Percentiles rank a stretch among this genome's conserved stretches.
phyloP scores from a whole-genome alignment of 37 sponge, comb jelly and placozoan genomes.

The Spongilla lacustris region DNA sequence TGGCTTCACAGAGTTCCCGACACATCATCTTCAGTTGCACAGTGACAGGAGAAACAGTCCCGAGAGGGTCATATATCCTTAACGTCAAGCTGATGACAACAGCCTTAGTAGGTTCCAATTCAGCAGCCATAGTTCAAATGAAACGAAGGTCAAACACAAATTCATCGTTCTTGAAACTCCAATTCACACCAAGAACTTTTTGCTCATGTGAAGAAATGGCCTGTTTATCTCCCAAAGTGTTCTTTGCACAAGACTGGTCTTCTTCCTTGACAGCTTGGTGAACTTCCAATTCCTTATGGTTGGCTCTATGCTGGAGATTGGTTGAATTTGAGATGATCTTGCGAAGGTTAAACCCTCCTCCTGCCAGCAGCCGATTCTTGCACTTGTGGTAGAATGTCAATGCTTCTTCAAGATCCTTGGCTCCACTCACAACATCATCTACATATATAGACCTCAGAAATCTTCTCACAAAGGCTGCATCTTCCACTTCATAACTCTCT shows the following conservation, averaged over 20 bases:
- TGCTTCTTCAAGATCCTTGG: neutral
- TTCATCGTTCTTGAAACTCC: conserved; percentile 4
- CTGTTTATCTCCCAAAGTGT: conserved; percentile 4
- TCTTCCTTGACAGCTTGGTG: neutral
- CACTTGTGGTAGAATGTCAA: neutral
- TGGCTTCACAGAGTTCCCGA: neutral
- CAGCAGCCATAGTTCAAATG: neutral
- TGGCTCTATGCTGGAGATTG: too few species aligned
- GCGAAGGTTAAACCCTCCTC: conserved; percentile 9
- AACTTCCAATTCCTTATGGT: too few species aligned
- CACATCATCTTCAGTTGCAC: conserved; percentile 21
- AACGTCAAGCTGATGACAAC: neutral
- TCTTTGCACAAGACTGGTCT: conserved; percentile 1
- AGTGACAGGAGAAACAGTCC: conserved; percentile 25
- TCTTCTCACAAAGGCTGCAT: neutral
- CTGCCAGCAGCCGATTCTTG: neutral
- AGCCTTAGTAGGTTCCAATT: conserved; percentile 1
- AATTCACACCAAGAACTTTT: conserved; percentile 27
- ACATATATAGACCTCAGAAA: neutral
- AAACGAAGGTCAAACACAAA: neutral
- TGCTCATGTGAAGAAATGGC: conserved; percentile 4
- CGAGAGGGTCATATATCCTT: conserved; percentile 20
- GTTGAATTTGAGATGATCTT: too few species aligned
- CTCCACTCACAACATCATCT: neutral
- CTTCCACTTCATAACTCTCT: neutral